These are phyloP conservation scores for Pterostichus niger DNA, from an alignment of 2,888 invertebrate species.

Conservation along the genomic window DNA sequence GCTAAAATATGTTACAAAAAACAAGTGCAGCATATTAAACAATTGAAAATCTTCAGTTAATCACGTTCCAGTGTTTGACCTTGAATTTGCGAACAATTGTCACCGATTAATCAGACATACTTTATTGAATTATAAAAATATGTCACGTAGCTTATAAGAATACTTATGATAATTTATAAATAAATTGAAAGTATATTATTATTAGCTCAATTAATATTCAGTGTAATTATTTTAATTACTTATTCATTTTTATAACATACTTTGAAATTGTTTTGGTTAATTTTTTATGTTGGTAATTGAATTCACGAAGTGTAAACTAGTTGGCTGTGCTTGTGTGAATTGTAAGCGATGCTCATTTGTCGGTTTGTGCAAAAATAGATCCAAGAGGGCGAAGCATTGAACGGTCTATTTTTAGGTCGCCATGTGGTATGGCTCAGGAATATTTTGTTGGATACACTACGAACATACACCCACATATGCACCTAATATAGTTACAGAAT, in stretches of 20 bases:
- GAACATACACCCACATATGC: background rate
- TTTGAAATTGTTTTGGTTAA: no score
- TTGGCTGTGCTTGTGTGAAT: background rate
- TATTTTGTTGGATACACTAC: constrained; percentile 8
- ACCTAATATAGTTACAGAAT: background rate
- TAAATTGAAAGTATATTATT: background rate
- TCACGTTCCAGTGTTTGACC: constrained; percentile 33
- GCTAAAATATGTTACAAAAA: constrained; percentile 24
- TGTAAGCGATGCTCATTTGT: constrained; percentile 35
- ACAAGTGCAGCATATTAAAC: constrained; percentile 11
- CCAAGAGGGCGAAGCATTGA: constrained; percentile 28
- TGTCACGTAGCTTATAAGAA: no score
- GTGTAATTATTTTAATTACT: background rate
- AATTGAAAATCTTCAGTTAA: constrained; percentile 1
- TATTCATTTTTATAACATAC: background rate
- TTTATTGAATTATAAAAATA: background rate
- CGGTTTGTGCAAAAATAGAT: constrained; percentile 34
- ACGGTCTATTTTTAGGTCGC: constrained; percentile 28
- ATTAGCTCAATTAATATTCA: background rate
- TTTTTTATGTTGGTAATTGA: no score
- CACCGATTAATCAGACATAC: background rate
- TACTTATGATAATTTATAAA: background rate
- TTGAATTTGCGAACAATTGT: constrained; percentile 35
- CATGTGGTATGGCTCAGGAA: constrained; percentile 24
- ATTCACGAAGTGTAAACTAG: background rate